phyloP scores from a whole-genome alignment of 2,797 vertebrate species.

The Cossypha niveicapilla region DNA sequence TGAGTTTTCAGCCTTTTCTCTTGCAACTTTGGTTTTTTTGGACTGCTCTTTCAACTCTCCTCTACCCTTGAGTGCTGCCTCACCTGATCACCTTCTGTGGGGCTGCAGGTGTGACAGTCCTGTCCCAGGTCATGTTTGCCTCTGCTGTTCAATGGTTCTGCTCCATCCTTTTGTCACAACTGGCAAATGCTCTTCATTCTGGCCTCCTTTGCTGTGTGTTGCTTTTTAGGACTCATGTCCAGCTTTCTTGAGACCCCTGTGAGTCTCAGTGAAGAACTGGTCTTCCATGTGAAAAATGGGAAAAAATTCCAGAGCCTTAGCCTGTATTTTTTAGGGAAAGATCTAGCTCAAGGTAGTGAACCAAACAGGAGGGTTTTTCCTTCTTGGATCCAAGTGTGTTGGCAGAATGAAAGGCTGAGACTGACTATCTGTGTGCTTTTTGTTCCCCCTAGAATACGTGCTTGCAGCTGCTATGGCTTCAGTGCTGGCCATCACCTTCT shows the following conservation, averaged over 20 bases:
- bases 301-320: not conserved
- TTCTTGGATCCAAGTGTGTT: not conserved
- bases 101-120: not conserved
- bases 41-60: not conserved
- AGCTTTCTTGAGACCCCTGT: not conserved
- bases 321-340: not conserved
- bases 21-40: not conserved
- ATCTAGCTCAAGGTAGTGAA: not conserved
- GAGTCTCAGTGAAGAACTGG: not conserved
- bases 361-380: not conserved
- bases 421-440: not conserved
- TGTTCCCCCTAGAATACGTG: not conserved
- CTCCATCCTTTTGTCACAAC: not conserved
- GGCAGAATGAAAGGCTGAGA: not conserved
- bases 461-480: not conserved
- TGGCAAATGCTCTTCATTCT: not conserved
- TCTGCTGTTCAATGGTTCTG: not conserved
- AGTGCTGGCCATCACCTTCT: not conserved
- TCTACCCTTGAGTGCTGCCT: not conserved
- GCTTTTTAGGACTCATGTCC: not conserved
- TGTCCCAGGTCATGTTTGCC: not conserved
- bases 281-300: not conserved
- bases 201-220: not conserved
- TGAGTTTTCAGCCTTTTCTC: not conserved
- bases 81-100: not conserved